Evolutionary conservation across 2,888 invertebrate genomes (phyloP).

Genomic region (Zelleria hepariella): DNA sequence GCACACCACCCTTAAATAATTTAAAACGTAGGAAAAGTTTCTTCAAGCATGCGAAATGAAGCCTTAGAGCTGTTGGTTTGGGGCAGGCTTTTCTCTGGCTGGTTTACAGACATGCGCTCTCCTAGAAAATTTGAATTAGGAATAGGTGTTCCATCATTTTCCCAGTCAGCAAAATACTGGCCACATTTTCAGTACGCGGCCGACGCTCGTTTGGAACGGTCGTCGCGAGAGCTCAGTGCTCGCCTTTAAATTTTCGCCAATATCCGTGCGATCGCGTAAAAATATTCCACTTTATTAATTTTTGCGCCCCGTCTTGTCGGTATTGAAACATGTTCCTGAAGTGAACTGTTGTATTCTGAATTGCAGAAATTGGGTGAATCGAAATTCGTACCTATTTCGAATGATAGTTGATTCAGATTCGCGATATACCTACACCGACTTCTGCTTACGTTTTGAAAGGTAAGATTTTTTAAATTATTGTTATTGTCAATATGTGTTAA

Average conservation of each 20-base stretch:
- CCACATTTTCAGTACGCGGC: conserved; percentile 31
- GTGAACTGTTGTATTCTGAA: too few relatives aligned
- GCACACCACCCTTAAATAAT: not conserved
- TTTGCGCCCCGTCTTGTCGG: not conserved
- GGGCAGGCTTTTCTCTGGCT: conserved; percentile 10
- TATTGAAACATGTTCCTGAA: too few relatives aligned
- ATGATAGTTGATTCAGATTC: not conserved
- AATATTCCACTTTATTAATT: not conserved
- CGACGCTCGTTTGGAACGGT: conserved; percentile 21
- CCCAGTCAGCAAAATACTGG: conserved; percentile 15
- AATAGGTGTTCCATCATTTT: conserved; percentile 46
- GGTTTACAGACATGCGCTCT: conserved; percentile 25
- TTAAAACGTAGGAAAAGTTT: not conserved
- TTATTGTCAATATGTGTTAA: not conserved
- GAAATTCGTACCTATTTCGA: too few relatives aligned
- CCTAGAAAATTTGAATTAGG: conserved; percentile 21
- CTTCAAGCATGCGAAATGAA: not conserved
- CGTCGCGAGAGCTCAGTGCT: conserved; percentile 15
- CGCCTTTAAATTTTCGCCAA: not conserved
- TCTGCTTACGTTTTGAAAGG: not conserved
- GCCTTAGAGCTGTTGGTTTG: not conserved
- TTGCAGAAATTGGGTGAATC: too few relatives aligned
- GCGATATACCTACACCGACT: not conserved
- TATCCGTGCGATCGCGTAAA: not conserved
- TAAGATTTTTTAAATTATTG: not conserved